These are phyloP conservation scores for Loripinus fragilis DNA, from an alignment of 2,888 invertebrate species.

Conservation along the genomic window DNA sequence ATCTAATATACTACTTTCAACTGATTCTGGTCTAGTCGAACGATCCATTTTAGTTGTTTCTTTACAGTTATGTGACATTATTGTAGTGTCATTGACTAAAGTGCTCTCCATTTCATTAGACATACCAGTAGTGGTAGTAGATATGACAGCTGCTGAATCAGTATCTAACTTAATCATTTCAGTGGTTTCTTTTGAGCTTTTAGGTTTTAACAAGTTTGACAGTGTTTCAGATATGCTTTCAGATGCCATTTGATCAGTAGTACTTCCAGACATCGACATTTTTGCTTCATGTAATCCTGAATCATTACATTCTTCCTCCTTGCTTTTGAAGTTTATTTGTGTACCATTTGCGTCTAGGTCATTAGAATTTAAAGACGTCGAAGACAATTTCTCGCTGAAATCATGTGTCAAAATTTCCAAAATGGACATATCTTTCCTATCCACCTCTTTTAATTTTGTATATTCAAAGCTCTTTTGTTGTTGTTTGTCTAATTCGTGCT, in stretches of 20 bases:
- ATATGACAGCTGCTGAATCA: no score
- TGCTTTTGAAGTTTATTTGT: neutral
- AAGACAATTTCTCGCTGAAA: neutral
- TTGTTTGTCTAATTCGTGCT: neutral
- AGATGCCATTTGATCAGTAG: neutral
- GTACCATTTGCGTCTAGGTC: neutral
- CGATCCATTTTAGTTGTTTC: no score
- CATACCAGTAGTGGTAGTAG: no score
- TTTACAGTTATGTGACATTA: no score
- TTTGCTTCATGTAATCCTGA: neutral
- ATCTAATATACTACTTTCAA: no score
- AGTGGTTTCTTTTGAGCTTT: no score
- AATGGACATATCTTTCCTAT: conserved; percentile 1
- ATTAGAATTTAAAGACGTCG: neutral
- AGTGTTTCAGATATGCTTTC: neutral
- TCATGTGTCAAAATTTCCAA: conserved; percentile 1
- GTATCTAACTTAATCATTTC: no score
- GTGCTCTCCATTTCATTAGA: no score
- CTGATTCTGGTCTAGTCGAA: no score
- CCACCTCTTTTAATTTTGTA: neutral
- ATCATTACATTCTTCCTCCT: neutral
- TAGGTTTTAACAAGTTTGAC: neutral
- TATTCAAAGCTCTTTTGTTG: neutral
- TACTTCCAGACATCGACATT: no score
- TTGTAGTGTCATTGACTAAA: no score